Evolutionary conservation across 2,113 vertebrate species (phyloP).

Genomic region (Anoplopoma fimbria): DNA sequence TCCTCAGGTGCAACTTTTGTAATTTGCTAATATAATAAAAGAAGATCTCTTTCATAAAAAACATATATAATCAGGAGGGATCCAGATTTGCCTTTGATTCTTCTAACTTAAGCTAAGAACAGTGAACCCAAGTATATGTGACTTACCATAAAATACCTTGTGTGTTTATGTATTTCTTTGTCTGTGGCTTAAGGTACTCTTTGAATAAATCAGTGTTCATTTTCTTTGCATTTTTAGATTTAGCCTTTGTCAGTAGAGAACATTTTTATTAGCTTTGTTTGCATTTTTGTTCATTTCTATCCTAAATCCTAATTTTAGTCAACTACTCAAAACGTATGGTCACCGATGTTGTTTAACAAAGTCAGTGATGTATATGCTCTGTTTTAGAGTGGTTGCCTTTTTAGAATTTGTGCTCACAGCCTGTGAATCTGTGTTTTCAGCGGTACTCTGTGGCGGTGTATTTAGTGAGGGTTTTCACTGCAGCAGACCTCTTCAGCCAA

Average conservation of each 20-base stretch:
- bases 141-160: not conserved
- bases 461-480: constrained; percentile 94
- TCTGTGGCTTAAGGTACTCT: not conserved
- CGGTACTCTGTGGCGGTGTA: constrained; percentile 96
- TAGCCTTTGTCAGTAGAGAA: not conserved
- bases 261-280: not conserved
- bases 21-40: not conserved
- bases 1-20: not conserved
- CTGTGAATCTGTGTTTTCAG: constrained; percentile 72
- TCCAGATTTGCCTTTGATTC: not conserved
- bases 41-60: not conserved
- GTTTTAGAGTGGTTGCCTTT: not conserved
- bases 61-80: not conserved
- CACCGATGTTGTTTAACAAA: no score
- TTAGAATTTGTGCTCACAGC: not conserved
- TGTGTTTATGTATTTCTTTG: no score
- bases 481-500: constrained; percentile 93
- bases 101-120: not conserved
- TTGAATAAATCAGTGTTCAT: not conserved
- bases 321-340: no score
- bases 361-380: not conserved
- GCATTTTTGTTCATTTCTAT: no score
- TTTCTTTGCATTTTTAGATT: not conserved
- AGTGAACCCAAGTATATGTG: not conserved
- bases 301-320: no score